A percentile compares a stretch with the other conserved stretches of the same genome.
These are phyloP conservation scores for Leptobrachium leishanense DNA, from an alignment of 2,113 vertebrate species.

Conservation along the genomic window DNA sequence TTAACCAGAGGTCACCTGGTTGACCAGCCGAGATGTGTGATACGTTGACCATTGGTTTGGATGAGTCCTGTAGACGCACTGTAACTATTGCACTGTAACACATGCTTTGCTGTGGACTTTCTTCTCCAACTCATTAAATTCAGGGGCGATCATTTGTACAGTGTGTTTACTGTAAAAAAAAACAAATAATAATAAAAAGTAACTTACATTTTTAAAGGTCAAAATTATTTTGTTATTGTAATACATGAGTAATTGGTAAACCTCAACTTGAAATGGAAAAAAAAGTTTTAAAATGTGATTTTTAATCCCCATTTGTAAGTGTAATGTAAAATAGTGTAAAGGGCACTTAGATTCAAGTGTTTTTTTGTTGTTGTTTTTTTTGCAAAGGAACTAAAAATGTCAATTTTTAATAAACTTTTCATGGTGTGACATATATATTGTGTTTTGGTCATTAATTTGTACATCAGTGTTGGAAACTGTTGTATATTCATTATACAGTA, in stretches of 20 bases:
- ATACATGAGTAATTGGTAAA: conserved; percentile 23
- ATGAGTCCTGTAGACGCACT: conserved; percentile 23
- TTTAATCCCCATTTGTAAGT: conserved; percentile 50
- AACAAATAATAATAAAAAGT: conserved; percentile 1
- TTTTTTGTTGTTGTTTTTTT: conserved; percentile 40
- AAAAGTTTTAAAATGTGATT: conserved; percentile 58
- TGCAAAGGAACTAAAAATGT: conserved; percentile 61
- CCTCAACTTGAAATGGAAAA: conserved; percentile 33
- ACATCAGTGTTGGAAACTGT: no score
- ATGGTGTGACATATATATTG: conserved; percentile 58
- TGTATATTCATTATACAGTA: no score
- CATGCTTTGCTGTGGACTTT: conserved; percentile 49
- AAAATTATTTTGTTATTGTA: conserved; percentile 61
- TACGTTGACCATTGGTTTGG: background rate
- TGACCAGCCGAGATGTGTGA: background rate
- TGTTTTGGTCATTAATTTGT: background rate
- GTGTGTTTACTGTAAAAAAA: conserved; percentile 61
- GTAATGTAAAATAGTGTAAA: conserved; percentile 65
- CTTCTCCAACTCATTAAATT: conserved; percentile 51
- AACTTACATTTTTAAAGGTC: conserved; percentile 63
- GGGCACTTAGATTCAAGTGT: conserved; percentile 60
- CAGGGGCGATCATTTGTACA: conserved; percentile 63
- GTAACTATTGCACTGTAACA: conserved; percentile 54
- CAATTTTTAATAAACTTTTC: conserved; percentile 76
- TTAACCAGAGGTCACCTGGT: background rate